Evolutionary conservation across 2,113 vertebrate species (phyloP), one percentile per base, ranked within the genome.

Genomic region (Verasper variegatus): DNA sequence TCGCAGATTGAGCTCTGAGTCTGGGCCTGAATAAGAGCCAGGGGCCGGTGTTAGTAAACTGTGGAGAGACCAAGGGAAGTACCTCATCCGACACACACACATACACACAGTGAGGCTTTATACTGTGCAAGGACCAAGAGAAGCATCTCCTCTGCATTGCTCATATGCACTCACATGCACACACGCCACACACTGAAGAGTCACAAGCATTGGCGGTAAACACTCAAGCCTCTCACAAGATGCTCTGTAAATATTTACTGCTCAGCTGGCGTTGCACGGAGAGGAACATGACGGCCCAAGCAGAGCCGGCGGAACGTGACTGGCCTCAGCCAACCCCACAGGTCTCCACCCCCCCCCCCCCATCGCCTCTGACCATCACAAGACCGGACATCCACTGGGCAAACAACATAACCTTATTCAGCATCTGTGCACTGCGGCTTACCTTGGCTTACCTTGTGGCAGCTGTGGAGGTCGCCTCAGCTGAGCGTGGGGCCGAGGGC

Each of bases 161-260:
- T 49, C 63, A 51, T 54, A 62, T 51, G 56, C 68, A 60, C 61
- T 42, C 74, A 66, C 72, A 67, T 58, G 40, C 60, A 35, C 42
- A 62, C 68, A 66, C 55, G 18, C 57, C 72, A 62, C 40, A 20
- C 57, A 24, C 62, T 20, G 70, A 65, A 59, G 83, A 89, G 73
- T 82, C 84, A 71, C 75, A 77, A 78, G 82, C 76, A 54, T 51
- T 18, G 66, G 86, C 52, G 57, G 90, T 93, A 93, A 94, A 93
- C 92, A 92, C 78, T 87, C 71, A 7, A 72, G 82, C 89, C 89
- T 89, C 89, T 87, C 71, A 88, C 85, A 90, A 84, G 86, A 91
- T 83, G 85, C 82, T 78, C 61, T 72, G 91, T 92, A 93, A 94
- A 94, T 94, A 94, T 94, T 94, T 94, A 91, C 85, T 78, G 27